A percentile compares a stretch with the other conserved stretches of the same genome.
phyloP scores from a whole-genome alignment of 2,113 vertebrate species.

The Fulica atra region DNA sequence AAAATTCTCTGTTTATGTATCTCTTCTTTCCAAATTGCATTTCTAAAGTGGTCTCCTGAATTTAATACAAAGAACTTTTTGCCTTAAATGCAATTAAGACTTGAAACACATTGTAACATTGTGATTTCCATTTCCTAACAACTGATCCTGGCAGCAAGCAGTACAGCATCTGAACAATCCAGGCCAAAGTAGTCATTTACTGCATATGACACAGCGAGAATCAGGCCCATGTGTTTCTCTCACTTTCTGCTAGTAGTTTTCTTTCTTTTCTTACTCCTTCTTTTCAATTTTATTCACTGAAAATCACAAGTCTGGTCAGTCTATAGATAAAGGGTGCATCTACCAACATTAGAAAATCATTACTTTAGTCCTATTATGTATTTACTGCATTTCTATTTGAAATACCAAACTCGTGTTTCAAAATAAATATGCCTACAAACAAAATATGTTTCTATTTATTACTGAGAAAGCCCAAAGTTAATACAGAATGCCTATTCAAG shows the following conservation, averaged over 20 bases:
- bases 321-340: not conserved
- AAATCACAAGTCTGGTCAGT: not conserved
- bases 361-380: not conserved
- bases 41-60: not conserved
- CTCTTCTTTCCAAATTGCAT: not conserved
- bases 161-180: not conserved
- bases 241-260: not conserved
- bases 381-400: not conserved
- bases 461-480: not conserved
- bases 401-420: not conserved
- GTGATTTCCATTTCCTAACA: not conserved
- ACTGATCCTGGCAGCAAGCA: not conserved
- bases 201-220: not conserved
- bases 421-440: not conserved
- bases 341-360: not conserved
- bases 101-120: not conserved
- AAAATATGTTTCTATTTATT: not conserved
- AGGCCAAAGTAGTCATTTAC: not conserved
- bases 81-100: not conserved
- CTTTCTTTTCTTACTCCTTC: not conserved
- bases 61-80: not conserved
- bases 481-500: not conserved
- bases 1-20: not conserved
- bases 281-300: not conserved
- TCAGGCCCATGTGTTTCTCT: not conserved